phyloP scores from a whole-genome alignment of 2,113 vertebrate genomes.

The Hippocampus barbouri region DNA sequence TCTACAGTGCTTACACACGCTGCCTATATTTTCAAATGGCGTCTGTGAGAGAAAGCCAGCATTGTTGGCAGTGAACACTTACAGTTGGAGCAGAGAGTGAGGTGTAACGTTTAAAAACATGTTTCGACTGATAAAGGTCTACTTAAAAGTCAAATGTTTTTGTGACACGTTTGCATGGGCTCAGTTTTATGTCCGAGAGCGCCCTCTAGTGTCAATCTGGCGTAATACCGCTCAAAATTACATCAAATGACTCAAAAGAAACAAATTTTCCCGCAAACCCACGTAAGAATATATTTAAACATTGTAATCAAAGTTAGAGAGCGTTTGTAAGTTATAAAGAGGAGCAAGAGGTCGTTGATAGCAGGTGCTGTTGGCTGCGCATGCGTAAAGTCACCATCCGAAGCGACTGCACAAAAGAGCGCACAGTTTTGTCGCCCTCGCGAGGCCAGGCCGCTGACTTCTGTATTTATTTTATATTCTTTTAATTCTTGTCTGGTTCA shows the following conservation, averaged over 20 bases:
- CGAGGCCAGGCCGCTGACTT: background rate
- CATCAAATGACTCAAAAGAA: background rate
- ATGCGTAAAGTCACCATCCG: too few species aligned
- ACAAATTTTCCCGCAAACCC: background rate
- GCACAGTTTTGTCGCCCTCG: background rate
- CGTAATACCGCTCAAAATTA: background rate
- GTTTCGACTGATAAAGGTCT: slow-evolving; percentile 61
- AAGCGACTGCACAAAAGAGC: background rate
- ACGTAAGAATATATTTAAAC: background rate
- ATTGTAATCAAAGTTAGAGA: background rate
- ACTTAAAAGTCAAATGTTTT: slow-evolving; percentile 53
- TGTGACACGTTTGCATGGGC: background rate
- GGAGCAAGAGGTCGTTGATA: too few species aligned
- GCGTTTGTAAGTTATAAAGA: too few species aligned
- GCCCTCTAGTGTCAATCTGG: background rate
- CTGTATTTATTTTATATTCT: background rate
- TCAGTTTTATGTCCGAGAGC: background rate
- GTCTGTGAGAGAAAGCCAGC: slow-evolving; percentile 64
- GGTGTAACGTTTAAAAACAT: slow-evolving; percentile 67
- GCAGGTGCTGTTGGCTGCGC: too few species aligned
- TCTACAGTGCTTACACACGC: slow-evolving; percentile 99
- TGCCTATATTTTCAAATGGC: slow-evolving; percentile 98
- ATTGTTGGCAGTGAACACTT: background rate
- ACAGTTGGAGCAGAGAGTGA: slow-evolving; percentile 28
- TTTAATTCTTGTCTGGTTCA: background rate